Conservation (phyloP, 2,888 invertebrate genomes). For the Platerodrilus igneus region DNA sequence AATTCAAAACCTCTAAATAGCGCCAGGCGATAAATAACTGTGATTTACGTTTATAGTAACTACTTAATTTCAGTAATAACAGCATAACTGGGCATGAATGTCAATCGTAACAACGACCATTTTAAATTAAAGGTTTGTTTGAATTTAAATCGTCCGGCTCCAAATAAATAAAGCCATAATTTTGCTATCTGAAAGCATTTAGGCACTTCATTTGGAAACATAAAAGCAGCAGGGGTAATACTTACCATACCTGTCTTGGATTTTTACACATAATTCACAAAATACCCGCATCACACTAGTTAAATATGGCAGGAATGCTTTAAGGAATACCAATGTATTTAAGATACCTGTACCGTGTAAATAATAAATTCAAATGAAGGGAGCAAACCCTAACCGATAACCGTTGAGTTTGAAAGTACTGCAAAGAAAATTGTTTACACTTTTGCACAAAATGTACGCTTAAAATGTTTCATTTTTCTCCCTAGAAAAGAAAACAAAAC, state of each 20-base stretch:
- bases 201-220: slow-evolving; percentile 16
- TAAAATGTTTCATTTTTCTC: slow-evolving; percentile 25
- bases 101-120: slow-evolving; percentile 14
- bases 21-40: slow-evolving; percentile 9
- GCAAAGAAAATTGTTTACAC: slow-evolving; percentile 20
- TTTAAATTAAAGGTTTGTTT: slow-evolving; percentile 16
- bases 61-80: slow-evolving; percentile 14
- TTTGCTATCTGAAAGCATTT: slow-evolving; percentile 16
- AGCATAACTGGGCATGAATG: slow-evolving; percentile 16
- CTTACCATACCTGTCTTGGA: slow-evolving; percentile 31
- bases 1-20: slow-evolving; percentile 6
- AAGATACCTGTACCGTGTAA: slow-evolving; percentile 41
- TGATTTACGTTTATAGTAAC: slow-evolving; percentile 13
- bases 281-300: slow-evolving; percentile 38
- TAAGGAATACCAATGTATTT: slow-evolving; percentile 41
- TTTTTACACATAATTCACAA: slow-evolving; percentile 41
- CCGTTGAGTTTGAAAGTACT: slow-evolving; percentile 14
- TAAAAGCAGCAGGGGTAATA: slow-evolving; percentile 23
- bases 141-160: slow-evolving; percentile 15
- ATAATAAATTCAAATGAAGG: slow-evolving; percentile 41
- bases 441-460: slow-evolving; percentile 17
- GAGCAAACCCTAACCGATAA: slow-evolving; percentile 22
- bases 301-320: slow-evolving; percentile 41
- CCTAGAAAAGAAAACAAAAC: slow-evolving; percentile 19
- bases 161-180: slow-evolving; percentile 16